A percentile compares a stretch with the other conserved stretches of the same genome.
phyloP scores from a whole-genome alignment of 2,113 vertebrate species.

The Ibidorhyncha struthersii region DNA sequence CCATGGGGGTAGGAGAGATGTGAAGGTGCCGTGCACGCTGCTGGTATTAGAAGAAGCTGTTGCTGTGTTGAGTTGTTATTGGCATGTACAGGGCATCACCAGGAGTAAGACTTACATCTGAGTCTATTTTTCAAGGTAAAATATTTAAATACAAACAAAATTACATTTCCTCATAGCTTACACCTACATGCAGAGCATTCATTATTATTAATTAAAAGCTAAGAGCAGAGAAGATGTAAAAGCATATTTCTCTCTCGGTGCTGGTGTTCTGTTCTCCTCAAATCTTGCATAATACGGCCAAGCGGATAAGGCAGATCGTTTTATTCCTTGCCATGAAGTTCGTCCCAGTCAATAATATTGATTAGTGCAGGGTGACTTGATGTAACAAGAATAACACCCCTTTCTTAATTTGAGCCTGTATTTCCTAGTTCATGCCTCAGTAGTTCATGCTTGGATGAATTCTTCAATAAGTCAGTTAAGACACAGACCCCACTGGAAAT shows the following conservation, averaged over 20 bases:
- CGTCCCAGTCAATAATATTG: conserved; percentile 76
- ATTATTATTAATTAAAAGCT: neutral
- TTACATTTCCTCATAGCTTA: neutral
- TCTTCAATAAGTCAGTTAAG: conserved; percentile 73
- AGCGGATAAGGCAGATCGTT: conserved; percentile 13
- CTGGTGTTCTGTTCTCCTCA: neutral
- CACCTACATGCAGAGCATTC: neutral
- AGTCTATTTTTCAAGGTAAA: neutral
- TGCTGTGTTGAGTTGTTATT: neutral
- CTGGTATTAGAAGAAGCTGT: neutral
- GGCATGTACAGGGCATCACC: neutral
- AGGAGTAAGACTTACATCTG: neutral
- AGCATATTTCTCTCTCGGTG: neutral
- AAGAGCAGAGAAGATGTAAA: neutral
- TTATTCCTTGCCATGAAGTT: conserved; percentile 46
- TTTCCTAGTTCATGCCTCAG: conserved; percentile 38
- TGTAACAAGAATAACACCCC: conserved; percentile 70
- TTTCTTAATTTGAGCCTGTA: neutral
- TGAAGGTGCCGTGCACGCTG: neutral
- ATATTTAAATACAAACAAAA: neutral
- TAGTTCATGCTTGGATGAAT: conserved; percentile 71
- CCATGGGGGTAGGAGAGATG: fast-evolving
- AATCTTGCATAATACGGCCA: neutral
- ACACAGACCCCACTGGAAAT: conserved; percentile 29
- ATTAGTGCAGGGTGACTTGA: conserved; percentile 79